A percentile compares a stretch with the other conserved stretches of the same genome.
phyloP scores from a whole-genome alignment of 30 jellyfish, hydroid and myxozoan species.

The Sanderia malayensis region DNA sequence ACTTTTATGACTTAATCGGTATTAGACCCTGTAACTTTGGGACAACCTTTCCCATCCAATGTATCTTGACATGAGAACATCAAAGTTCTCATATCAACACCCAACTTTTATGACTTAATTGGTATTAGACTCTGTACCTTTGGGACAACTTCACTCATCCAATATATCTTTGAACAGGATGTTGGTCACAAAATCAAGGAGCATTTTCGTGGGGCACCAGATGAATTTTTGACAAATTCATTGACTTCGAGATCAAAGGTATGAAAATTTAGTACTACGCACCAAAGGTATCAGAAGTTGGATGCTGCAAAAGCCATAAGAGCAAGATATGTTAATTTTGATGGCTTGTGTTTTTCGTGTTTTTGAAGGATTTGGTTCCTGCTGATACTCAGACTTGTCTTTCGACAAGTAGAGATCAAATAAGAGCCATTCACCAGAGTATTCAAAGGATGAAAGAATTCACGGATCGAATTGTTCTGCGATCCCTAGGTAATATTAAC shows the following conservation, averaged over 20 bases:
- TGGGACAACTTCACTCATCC: too few relatives aligned
- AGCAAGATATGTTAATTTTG: too few relatives aligned
- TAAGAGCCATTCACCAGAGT: conserved; percentile 62
- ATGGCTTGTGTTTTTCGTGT: not conserved
- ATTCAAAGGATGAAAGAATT: conserved; percentile 63
- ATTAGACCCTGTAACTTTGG: too few relatives aligned
- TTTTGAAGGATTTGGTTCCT: conserved; percentile 82
- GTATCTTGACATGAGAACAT: too few relatives aligned
- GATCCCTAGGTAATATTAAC: conserved; percentile 77
- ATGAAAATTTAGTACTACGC: too few relatives aligned
- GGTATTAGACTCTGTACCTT: too few relatives aligned
- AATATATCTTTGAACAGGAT: conserved; percentile 68
- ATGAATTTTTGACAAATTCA: conserved; percentile 81
- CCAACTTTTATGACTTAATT: too few relatives aligned
- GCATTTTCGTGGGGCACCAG: conserved; percentile 92
- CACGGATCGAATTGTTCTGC: conserved; percentile 57
- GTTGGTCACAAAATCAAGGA: conserved; percentile 91
- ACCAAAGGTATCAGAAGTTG: too few relatives aligned
- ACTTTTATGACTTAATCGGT: too few relatives aligned
- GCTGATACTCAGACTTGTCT: conserved; percentile 83
- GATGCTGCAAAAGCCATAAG: too few relatives aligned
- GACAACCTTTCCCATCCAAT: too few relatives aligned
- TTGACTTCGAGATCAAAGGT: conserved; percentile 81
- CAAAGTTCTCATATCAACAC: too few relatives aligned
- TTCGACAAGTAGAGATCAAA: conserved; percentile 74